Conservation (phyloP, 2,113 vertebrate species). For the Daubentonia madagascariensis region DNA sequence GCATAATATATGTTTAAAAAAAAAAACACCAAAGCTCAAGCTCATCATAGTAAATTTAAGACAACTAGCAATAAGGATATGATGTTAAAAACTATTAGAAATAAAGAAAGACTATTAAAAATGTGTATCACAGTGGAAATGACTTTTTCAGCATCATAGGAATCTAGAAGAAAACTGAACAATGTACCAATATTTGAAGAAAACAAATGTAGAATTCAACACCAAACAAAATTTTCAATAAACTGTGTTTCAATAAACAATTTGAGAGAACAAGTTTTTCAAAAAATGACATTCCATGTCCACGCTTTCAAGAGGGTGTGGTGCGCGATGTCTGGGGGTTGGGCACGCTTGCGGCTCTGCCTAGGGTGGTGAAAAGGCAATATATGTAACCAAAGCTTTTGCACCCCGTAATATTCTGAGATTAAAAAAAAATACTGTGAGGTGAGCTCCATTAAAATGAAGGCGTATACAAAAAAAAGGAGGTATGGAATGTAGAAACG, state of each 20-base stretch:
- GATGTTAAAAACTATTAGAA: neutral
- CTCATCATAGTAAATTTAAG: neutral
- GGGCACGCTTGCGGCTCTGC: no score
- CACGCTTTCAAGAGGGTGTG: neutral
- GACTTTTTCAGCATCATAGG: neutral
- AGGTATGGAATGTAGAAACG: neutral
- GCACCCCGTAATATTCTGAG: no score
- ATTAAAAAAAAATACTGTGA: no score
- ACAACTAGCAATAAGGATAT: neutral
- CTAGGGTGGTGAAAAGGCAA: no score
- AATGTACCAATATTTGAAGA: neutral
- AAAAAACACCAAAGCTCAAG: neutral
- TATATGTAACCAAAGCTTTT: no score
- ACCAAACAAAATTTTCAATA: neutral
- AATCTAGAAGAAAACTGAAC: neutral
- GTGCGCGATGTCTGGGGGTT: no score
- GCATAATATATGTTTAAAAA: neutral
- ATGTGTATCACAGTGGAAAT: neutral
- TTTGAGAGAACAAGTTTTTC: neutral
- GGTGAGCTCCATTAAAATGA: neutral
- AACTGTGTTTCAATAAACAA: neutral
- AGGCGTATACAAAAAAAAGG: neutral
- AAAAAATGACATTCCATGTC: neutral
- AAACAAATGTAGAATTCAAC: neutral
- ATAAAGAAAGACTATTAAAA: neutral